A percentile compares a stretch with the other conserved stretches of the same genome.
Evolutionary conservation across 2,888 invertebrate species (phyloP).

Genomic region (Mechanitis messenoides): DNA sequence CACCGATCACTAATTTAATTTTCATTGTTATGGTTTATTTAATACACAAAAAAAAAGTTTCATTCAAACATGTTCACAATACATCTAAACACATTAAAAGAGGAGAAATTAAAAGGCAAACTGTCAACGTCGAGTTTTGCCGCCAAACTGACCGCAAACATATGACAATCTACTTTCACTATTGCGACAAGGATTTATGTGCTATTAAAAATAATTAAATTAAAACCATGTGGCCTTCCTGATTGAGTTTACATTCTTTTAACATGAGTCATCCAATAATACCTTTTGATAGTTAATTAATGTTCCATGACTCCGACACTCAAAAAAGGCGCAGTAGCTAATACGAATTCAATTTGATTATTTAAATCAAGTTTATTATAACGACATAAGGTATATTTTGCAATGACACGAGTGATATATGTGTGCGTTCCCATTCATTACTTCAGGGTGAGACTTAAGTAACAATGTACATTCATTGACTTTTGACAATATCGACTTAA

Average conservation of each 20-base stretch:
- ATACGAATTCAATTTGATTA: conserved; percentile 6
- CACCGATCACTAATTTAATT: conserved; percentile 26
- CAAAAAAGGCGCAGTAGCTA: conserved; percentile 26
- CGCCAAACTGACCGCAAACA: conserved; percentile 62
- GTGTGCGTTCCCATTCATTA: conserved; percentile 35
- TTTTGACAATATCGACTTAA: conserved; percentile 10
- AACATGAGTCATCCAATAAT: conserved; percentile 24
- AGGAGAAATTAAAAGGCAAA: conserved; percentile 27
- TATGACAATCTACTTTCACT: conserved; percentile 46
- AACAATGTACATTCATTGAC: not conserved
- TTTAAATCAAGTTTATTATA: conserved; percentile 8
- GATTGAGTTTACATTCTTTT: conserved; percentile 26
- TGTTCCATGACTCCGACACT: conserved; percentile 27
- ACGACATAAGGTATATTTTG: conserved; percentile 11
- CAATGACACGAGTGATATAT: conserved; percentile 7
- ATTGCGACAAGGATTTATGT: conserved; percentile 42
- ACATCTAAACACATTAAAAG: conserved; percentile 12
- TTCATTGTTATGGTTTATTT: conserved; percentile 25
- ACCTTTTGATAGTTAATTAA: conserved; percentile 21
- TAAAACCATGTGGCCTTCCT: conserved; percentile 16
- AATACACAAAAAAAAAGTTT: conserved; percentile 13
- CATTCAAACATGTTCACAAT: conserved; percentile 20
- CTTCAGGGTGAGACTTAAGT: not conserved
- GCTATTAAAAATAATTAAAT: conserved; percentile 19
- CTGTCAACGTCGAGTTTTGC: conserved; percentile 49